Evolutionary conservation across 2,888 invertebrate species (phyloP), one percentile per base, ranked within the genome.

Genomic region (Catocala fraxini): DNA sequence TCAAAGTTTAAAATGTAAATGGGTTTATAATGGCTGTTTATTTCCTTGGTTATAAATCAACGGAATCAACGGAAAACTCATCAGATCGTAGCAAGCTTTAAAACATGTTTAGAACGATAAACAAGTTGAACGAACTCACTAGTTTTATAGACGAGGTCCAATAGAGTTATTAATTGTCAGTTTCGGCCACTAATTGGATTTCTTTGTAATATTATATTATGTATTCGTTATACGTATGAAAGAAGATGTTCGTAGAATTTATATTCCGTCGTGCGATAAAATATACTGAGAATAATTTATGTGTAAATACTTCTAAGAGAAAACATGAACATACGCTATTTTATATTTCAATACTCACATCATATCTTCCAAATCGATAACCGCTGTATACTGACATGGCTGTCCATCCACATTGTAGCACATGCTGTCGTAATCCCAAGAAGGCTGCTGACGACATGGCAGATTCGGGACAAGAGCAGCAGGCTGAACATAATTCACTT

Each of bases 331-430:
- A 43, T 11, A 43, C 12, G 10, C 43, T n/a, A 43, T 48, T 48
- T 48, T 25, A n/a, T 43, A 6, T 42, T n/a, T 43, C 6, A 46
- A 51, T 72, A 96, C 97, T 96, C 90, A 97, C 97, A 97, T 96
- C 87, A 97, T 96, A 89, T 97, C 97, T 86, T 97, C 97, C 76
- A 97, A 95, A 86, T 97, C 97, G 56, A 96, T 95, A 67, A 96
- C 93, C 71, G 95, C 94, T 0, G 96, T 95, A 80, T 95, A 96
- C 77, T 96, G 96, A 70, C 97, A 97, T 0, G 96, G 94, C 75
- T 95, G 95, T 0, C 95, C 95, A 65, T 95, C 95, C 72, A 96
- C 96, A 80, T 96, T 96, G 77, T 95, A 96, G 81, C 96, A 97
- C 92, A 93, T 93, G 81, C 94, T 95, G 52, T 92, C 94, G 81